These are phyloP conservation scores for Helicorthomorpha holstii DNA, from an alignment of 1,140 invertebrate genomes.

Conservation along the genomic window DNA sequence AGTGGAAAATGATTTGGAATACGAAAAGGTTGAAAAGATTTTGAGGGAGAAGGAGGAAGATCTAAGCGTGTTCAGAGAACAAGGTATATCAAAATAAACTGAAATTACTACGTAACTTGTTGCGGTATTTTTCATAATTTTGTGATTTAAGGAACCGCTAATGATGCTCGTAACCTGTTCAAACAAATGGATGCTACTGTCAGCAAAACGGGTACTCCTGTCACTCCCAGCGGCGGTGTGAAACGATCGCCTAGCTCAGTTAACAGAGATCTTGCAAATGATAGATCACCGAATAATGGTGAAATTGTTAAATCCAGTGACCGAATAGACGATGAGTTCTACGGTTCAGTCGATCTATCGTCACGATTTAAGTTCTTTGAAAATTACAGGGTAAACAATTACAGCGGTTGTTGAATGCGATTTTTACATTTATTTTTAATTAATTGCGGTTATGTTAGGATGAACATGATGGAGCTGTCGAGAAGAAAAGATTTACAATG, in stretches of 20 bases:
- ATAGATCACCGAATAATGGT: conserved; percentile 33
- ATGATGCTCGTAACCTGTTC: conserved; percentile 68
- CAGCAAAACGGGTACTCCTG: conserved; percentile 4
- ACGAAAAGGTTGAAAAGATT: conserved; percentile 30
- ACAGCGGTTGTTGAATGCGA: background rate
- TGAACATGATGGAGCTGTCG: conserved; percentile 27
- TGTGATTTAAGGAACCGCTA: conserved; percentile 48
- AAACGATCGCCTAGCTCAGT: background rate
- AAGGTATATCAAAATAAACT: conserved; percentile 35
- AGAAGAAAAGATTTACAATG: conserved; percentile 58
- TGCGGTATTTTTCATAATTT: too few species aligned
- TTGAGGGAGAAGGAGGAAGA: conserved; percentile 45
- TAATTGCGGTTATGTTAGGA: background rate
- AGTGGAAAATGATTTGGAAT: conserved; percentile 36
- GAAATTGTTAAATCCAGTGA: conserved; percentile 54
- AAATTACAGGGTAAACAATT: conserved; percentile 39
- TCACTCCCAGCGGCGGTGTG: background rate
- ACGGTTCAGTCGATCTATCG: conserved; percentile 56
- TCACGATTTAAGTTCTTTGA: conserved; percentile 83
- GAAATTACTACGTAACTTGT: too few species aligned
- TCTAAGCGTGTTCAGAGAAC: conserved; percentile 53
- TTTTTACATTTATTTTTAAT: background rate
- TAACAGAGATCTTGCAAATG: background rate
- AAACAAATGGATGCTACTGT: conserved; percentile 55
- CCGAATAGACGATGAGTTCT: conserved; percentile 45